Conservation (phyloP, 2,888 invertebrate genomes). For the Parnassius smintheus region DNA sequence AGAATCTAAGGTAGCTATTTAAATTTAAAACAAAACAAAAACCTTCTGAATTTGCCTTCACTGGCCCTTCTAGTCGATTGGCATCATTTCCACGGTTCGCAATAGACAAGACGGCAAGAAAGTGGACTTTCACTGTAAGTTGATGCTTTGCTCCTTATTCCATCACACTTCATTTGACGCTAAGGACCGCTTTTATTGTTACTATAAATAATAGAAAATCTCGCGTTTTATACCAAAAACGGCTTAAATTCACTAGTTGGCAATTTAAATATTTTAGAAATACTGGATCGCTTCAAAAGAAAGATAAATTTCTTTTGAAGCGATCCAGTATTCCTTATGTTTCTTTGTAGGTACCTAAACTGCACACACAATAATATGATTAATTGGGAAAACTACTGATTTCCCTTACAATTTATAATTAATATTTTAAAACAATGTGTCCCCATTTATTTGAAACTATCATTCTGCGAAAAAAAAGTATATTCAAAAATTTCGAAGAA, state of each 20-base stretch:
- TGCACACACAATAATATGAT: too few species aligned
- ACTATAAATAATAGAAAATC: constrained; percentile 37
- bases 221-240: constrained; percentile 16
- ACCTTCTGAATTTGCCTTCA: not conserved
- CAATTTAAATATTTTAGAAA: constrained; percentile 34
- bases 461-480: too few species aligned
- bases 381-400: too few species aligned
- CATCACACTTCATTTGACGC: constrained; percentile 72
- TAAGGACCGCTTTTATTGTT: constrained; percentile 40
- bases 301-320: not conserved
- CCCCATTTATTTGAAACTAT: too few species aligned
- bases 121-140: constrained; percentile 76
- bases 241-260: not conserved
- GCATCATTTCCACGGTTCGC: constrained; percentile 45
- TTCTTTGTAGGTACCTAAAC: too few species aligned
- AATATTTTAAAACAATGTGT: too few species aligned
- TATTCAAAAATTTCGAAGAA: too few species aligned
- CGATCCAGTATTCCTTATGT: not conserved
- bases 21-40: too few species aligned
- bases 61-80: constrained; percentile 49
- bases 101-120: constrained; percentile 65
- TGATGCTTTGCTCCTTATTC: constrained; percentile 69
- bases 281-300: too few species aligned
- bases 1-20: too few species aligned
- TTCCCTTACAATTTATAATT: too few species aligned